A percentile compares a stretch with the other conserved stretches of the same genome.
Evolutionary conservation across 2,888 invertebrate genomes (phyloP).

Genomic region (Apodemia hepburni): DNA sequence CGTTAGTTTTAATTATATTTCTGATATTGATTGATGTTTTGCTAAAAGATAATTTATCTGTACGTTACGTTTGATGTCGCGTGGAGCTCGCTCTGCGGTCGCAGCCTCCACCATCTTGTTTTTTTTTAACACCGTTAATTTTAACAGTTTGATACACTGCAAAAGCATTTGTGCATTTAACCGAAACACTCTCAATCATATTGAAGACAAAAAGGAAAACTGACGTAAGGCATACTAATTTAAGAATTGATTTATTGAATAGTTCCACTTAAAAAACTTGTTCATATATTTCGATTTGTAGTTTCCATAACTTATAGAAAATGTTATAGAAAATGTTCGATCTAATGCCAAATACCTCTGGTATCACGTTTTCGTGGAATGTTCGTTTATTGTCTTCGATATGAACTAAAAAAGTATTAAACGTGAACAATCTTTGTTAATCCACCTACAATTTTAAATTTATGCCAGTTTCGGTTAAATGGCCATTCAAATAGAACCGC

Average conservation of each 20-base stretch:
- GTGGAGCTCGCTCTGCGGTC: slow-evolving; percentile 40
- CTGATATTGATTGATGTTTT: slow-evolving; percentile 78
- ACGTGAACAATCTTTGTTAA: not conserved
- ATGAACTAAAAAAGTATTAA: not conserved
- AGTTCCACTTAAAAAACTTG: not conserved
- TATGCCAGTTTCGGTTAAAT: slow-evolving; percentile 35
- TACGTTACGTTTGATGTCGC: slow-evolving; percentile 62
- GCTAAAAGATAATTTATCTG: slow-evolving; percentile 75
- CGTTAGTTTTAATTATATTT: slow-evolving; percentile 78
- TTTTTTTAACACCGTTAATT: slow-evolving; percentile 42
- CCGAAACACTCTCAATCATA: not conserved
- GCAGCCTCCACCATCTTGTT: slow-evolving; percentile 36
- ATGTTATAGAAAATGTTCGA: no score
- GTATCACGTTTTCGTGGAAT: not conserved
- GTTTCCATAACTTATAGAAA: no score
- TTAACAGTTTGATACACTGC: slow-evolving; percentile 34
- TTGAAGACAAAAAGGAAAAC: not conserved
- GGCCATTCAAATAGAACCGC: slow-evolving; percentile 43
- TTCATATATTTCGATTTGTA: not conserved
- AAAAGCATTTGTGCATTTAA: slow-evolving; percentile 10
- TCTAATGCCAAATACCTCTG: no score
- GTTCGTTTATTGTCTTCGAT: not conserved
- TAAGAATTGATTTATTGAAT: not conserved
- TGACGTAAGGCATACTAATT: not conserved
- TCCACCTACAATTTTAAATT: not conserved